Evolutionary conservation across 2,113 vertebrate genomes (phyloP).

Genomic region (Chloebia gouldiae): DNA sequence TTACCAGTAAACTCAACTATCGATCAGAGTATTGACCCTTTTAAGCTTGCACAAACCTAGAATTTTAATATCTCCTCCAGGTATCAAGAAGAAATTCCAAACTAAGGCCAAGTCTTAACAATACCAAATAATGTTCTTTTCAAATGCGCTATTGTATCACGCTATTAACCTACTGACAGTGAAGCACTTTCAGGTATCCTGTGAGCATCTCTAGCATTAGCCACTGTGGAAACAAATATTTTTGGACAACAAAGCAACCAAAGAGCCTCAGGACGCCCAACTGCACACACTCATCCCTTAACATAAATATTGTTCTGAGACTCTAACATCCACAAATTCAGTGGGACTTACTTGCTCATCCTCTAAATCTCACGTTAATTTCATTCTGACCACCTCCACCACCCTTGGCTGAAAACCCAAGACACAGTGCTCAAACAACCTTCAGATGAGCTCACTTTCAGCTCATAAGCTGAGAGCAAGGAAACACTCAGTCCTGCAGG

Average conservation of each 20-base stretch:
- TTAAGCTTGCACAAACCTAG: background rate
- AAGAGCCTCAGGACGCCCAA: background rate
- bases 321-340: background rate
- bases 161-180: background rate
- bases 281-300: background rate
- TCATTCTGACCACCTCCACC: background rate
- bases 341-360: background rate
- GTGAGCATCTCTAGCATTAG: background rate
- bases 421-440: background rate
- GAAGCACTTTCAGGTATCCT: background rate
- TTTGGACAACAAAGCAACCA: background rate
- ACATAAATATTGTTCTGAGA: background rate
- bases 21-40: background rate
- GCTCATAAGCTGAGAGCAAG: background rate
- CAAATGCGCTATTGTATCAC: background rate
- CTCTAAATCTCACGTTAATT: background rate
- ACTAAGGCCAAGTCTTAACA: background rate
- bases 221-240: background rate
- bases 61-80: background rate
- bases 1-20: background rate
- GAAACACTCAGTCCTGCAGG: background rate
- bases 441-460: background rate
- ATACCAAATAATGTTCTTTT: background rate
- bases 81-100: background rate
- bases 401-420: background rate